Percentiles rank a stretch among this genome's conserved stretches.
These are phyloP conservation scores for Percina caprodes DNA, from an alignment of 2,113 vertebrate genomes.

Conservation along the genomic window DNA sequence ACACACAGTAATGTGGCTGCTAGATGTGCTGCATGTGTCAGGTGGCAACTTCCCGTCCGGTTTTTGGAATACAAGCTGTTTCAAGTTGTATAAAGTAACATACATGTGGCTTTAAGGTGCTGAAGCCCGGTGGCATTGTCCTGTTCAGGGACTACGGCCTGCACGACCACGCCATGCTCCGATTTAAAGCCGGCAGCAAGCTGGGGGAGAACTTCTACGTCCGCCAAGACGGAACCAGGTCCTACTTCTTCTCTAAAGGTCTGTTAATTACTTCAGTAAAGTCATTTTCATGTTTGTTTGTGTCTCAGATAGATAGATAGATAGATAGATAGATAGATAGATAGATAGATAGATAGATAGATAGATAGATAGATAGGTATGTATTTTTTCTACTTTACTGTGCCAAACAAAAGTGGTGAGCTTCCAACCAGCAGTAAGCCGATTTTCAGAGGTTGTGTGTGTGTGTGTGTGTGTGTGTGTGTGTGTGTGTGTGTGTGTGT, in stretches of 20 bases:
- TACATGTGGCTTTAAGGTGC: slow-evolving; percentile 81
- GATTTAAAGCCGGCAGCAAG: slow-evolving; percentile 93
- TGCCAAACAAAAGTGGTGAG: too few species aligned
- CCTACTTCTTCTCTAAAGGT: slow-evolving; percentile 96
- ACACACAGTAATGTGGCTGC: not conserved
- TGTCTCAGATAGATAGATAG: not conserved
- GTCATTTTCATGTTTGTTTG: not conserved
- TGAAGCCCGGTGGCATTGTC: slow-evolving; percentile 91
- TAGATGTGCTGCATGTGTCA: not conserved
- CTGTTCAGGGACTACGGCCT: slow-evolving; percentile 97
- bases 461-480: too few species aligned
- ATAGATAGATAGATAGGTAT: not conserved
- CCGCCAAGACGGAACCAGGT: slow-evolving; percentile 95
- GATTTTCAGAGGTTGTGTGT: too few species aligned
- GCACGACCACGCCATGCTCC: slow-evolving; percentile 94
- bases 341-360: not conserved
- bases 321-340: not conserved
- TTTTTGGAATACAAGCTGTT: not conserved
- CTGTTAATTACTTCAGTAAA: slow-evolving; percentile 49
- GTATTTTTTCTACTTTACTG: not conserved
- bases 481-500: too few species aligned
- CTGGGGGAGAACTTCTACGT: slow-evolving; percentile 97
- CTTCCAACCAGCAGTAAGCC: too few species aligned
- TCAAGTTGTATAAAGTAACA: not conserved
- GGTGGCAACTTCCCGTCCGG: rapidly evolving